phyloP scores from a whole-genome alignment of 1,140 invertebrate species.

The Penaeus japonicus region DNA sequence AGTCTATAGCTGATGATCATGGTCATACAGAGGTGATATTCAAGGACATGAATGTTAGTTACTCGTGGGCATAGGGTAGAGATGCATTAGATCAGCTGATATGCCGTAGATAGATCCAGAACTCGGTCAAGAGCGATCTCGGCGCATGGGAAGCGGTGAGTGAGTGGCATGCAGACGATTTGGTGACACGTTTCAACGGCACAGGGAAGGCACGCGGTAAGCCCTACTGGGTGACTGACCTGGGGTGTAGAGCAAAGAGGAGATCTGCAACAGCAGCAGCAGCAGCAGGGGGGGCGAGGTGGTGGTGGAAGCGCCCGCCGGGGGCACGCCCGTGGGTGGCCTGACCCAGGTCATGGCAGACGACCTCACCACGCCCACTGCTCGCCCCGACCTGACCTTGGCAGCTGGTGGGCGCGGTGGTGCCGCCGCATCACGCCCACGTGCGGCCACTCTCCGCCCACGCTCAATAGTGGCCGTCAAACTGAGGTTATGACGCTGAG shows the following conservation, averaged over 20 bases:
- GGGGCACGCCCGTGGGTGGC: slow-evolving; percentile 17
- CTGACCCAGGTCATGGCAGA: slow-evolving; percentile 39
- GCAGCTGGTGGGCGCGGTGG: slow-evolving; percentile 30
- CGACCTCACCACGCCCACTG: slow-evolving; percentile 36
- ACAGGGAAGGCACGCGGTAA: too few species aligned
- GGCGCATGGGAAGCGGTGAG: neutral
- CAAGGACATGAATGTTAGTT: too few species aligned
- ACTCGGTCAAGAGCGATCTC: too few species aligned
- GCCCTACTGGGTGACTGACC: neutral
- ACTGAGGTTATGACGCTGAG: too few species aligned
- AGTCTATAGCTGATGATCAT: too few species aligned
- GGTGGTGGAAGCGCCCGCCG: neutral
- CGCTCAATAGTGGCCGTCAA: neutral
- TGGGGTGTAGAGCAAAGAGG: slow-evolving; percentile 31
- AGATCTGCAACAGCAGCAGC: slow-evolving; percentile 13
- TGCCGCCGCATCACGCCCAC: slow-evolving; percentile 13
- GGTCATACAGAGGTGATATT: too few species aligned
- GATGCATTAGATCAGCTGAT: too few species aligned
- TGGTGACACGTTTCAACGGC: neutral
- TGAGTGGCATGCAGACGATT: neutral
- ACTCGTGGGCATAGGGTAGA: too few species aligned
- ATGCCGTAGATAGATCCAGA: too few species aligned
- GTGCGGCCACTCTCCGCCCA: slow-evolving; percentile 24
- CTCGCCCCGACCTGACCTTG: slow-evolving; percentile 28
- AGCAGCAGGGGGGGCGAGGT: slow-evolving; percentile 4